Evolutionary conservation across 2,113 vertebrate genomes (phyloP).

Genomic region (Pteruthius melanotis): DNA sequence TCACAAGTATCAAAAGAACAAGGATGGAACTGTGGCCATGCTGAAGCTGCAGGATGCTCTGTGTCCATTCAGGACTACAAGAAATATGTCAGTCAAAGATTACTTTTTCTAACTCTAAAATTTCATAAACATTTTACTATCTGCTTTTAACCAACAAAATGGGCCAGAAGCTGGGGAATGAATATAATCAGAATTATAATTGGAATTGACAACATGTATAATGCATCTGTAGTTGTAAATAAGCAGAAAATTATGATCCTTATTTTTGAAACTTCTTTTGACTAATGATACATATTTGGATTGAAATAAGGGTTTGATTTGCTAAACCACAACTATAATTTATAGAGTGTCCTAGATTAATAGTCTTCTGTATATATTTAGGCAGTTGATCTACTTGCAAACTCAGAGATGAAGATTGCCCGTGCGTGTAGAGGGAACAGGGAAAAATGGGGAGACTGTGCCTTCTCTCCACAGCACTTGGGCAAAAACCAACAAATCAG

Average conservation of each 20-base stretch:
- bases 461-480: accelerated
- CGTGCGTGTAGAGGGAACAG: accelerated
- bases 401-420: background rate
- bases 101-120: background rate
- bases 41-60: background rate
- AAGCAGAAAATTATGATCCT: background rate
- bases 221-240: background rate
- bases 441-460: background rate
- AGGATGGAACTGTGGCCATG: accelerated
- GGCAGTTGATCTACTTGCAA: background rate
- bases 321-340: background rate
- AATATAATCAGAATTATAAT: background rate
- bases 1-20: background rate
- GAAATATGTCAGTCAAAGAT: background rate
- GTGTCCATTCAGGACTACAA: background rate
- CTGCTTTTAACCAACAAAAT: background rate
- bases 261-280: background rate
- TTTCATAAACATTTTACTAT: background rate
- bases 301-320: background rate
- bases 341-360: background rate
- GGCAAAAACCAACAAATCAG: background rate
- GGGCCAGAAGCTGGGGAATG: background rate
- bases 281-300: background rate
- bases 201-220: background rate
- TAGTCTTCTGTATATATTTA: background rate